A percentile compares a stretch with the other conserved stretches of the same genome.
These are phyloP conservation scores for Drosophila multiciliata DNA, from an alignment of 2,888 invertebrate species.

Conservation along the genomic window DNA sequence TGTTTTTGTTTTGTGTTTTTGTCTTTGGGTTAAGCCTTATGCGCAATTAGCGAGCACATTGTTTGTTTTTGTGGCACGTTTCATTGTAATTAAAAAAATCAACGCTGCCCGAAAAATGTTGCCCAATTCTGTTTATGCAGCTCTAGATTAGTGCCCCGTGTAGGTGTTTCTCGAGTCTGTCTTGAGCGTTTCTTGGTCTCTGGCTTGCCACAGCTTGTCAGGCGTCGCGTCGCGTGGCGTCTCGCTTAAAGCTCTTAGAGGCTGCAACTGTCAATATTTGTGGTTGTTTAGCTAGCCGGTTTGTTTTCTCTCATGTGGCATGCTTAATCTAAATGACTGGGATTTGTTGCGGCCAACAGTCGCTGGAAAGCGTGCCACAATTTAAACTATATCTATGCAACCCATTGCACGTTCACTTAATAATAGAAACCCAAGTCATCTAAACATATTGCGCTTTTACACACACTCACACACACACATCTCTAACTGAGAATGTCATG, in stretches of 20 bases:
- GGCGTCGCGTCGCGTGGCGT: slow-evolving; percentile 7
- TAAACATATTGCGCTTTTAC: slow-evolving; percentile 5
- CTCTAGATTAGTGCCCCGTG: slow-evolving; percentile 34
- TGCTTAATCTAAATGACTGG: slow-evolving; percentile 30
- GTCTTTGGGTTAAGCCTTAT: slow-evolving; percentile 54
- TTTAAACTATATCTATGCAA: background rate
- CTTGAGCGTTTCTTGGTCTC: slow-evolving; percentile 13
- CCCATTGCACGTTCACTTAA: slow-evolving; percentile 15
- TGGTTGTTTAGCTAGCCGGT: slow-evolving; percentile 25
- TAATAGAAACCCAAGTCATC: slow-evolving; percentile 16
- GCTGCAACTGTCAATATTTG: slow-evolving; percentile 57
- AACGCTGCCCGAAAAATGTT: slow-evolving; percentile 46
- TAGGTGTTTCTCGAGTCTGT: slow-evolving; percentile 40
- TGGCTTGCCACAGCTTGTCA: slow-evolving; percentile 3
- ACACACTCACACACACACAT: background rate
- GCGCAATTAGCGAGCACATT: slow-evolving; percentile 75
- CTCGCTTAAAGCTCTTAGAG: slow-evolving; percentile 28
- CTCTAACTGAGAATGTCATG: slow-evolving; percentile 42
- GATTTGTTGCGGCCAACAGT: slow-evolving; percentile 18
- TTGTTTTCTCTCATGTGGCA: slow-evolving; percentile 31
- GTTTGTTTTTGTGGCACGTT: slow-evolving; percentile 76
- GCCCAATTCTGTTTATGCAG: slow-evolving; percentile 24
- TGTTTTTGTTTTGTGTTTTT: slow-evolving; percentile 18
- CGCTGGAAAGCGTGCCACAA: slow-evolving; percentile 17
- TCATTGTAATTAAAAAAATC: slow-evolving; percentile 72